Conservation (phyloP, 1,140 invertebrate species). For the Acromyrmex echinatior region DNA sequence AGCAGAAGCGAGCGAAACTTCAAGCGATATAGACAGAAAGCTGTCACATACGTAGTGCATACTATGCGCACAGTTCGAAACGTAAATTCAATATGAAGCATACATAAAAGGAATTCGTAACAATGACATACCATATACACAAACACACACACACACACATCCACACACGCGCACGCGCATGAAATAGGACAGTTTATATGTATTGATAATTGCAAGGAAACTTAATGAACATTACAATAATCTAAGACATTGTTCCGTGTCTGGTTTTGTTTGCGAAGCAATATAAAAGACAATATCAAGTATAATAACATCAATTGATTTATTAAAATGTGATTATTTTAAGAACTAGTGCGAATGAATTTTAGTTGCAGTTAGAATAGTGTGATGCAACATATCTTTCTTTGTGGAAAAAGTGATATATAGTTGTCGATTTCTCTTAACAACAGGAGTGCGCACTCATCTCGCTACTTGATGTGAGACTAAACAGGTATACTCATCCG, state of each 20-base stretch:
- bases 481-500: slow-evolving; percentile 73
- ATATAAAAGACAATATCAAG: background rate
- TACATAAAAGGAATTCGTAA: slow-evolving; percentile 29
- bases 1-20: slow-evolving; percentile 60
- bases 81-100: slow-evolving; percentile 54
- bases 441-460: slow-evolving; percentile 29
- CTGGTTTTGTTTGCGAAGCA: background rate
- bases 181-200: background rate
- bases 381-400: background rate
- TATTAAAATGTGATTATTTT: background rate
- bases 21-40: slow-evolving; percentile 62
- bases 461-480: slow-evolving; percentile 54
- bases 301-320: background rate
- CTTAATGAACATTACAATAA: background rate
- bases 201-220: background rate
- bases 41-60: slow-evolving; percentile 46
- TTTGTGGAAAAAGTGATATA: background rate
- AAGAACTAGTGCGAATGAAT: background rate
- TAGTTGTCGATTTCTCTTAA: slow-evolving; percentile 7
- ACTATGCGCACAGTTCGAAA: slow-evolving; percentile 39
- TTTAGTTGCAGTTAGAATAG: background rate
- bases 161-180: too few species aligned
- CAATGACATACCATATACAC: slow-evolving; percentile 3
- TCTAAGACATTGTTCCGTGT: background rate
- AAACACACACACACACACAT: background rate